Evolutionary conservation across 2,888 invertebrate genomes (phyloP), one percentile per base, ranked within the genome.

Genomic region (Tipula vernalis): DNA sequence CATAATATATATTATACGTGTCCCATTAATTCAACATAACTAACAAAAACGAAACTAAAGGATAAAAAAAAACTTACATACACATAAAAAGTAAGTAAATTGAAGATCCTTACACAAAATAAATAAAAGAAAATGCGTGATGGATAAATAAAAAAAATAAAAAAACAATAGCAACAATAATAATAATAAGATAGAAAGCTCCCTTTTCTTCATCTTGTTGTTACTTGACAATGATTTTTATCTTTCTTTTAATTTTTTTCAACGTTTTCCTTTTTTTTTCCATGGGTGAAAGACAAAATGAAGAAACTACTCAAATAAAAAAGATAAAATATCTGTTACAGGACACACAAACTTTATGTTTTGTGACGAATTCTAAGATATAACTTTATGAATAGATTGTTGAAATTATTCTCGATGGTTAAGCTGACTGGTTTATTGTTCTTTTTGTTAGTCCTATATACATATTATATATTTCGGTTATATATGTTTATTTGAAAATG

Each of bases 41-140:
- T 71, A 71, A 71, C 71, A 28, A 71, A 71, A 71, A 15, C 15
- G 5, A 39, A 39, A 39, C 39, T 15, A 51, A 71, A 71, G 71
- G 71, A 71, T 71, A 71, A 18, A 28, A 51, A 47, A 71, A 71
- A 71, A 71, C 71, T 71, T 28, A 71, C 71, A 71, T 71, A 71
- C 71, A 71, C 71, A 71, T 71, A 71, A 71, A 51, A 71, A 18
- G 71, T 71, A 71, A 71, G 71, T 71, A 71, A 71, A 71, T 71
- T 71, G 71, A 71, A 71, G 71, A 71, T 71, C 71, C 71, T 71
- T 71, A 71, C 71, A 71, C 71, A 71, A 71, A 71, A 71, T 71
- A 71, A 71, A 71, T 71, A 71, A 71, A 71, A 71, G 28, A 71
- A 71, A 71, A 71, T 71, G 71, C 71, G 71, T 71, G 71, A 71